Evolutionary conservation across 2,797 vertebrate genomes (phyloP), one percentile per base, ranked within the genome.

Genomic region (Hozukius guyotensis): DNA sequence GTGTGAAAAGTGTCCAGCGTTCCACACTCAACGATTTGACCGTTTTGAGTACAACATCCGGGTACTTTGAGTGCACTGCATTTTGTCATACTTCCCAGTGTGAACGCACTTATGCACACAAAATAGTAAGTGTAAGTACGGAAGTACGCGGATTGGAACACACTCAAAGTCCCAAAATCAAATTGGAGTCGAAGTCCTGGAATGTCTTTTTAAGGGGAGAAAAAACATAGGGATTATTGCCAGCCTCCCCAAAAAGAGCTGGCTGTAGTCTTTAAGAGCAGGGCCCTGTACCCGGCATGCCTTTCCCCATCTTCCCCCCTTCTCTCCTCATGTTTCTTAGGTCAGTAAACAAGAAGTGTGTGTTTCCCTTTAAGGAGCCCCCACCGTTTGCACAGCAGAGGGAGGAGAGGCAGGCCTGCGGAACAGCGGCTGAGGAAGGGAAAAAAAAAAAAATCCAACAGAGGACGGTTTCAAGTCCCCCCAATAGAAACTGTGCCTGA

Each of bases 381-480:
- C 96, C 93, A 93, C 96, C 94, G 65, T 76, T 59, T 67, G 89
- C 80, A 70, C 79, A 92, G 85, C 92, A 79, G 96, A 82, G 96
- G 96, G 95, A 94, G 96, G 87, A 92, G 69, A 78, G 89, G 83
- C 88, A 63, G 78, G 93, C 91, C 96, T 95, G 95, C 91, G 94
- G 96, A 97, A 98, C 96, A 97, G 96, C 96, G 87, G 94, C 94
- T 93, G 95, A 95, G 95, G 93, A 93, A 94, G 93, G 77, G 75
- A 64, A 38, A 38, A 38, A 38, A 38, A 84, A 90, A 88, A 87
- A 84, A 95, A 94, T 94, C 93, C 92, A 95, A 93, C 95, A 86
- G 92, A 89, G 91, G 95, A 94, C 96, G 95, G 96, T 97, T 97
- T 97, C 97, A 97, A 97, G 97, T 95, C 95, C 95, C 97, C 96